Evolutionary conservation across 2,888 invertebrate genomes (phyloP), one percentile per base, ranked within the genome.

Genomic region (Liodrosophila aerea): DNA sequence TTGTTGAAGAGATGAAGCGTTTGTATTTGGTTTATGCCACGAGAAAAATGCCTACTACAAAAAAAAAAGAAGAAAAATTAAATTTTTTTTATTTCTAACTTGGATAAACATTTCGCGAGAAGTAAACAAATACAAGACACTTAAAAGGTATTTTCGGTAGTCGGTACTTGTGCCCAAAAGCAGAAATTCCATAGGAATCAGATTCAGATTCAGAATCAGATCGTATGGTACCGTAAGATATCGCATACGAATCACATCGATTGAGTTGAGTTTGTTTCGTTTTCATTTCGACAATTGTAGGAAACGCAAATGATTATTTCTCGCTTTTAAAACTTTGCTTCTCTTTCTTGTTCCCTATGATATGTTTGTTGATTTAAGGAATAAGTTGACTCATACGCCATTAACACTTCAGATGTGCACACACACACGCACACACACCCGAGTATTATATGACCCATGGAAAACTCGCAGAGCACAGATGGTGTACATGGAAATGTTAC

Each of bases 51-150:
- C 66, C 67, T 78, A 66, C 77, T 82, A 82, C 64, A 77, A 15
- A 47, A 18, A 12, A 22, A 22, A 22, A 22, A 22, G 22, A 22
- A 22, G 5, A 22, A 22, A 22, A 22, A 22, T 22, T 4, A 22
- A 22, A 4, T 22, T 54, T 73, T 78, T 76, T 77, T 77, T 82
- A 73, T 78, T 64, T 78, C 76, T 59, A 76, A 76, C 67, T 82
- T 73, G 70, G 78, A 63, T 78, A 78, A 78, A 78, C 82, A 78
- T 78, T 78, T 73, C 75, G 73, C 73, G 60, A 66, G 78, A 78
- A 82, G 82, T 78, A 78, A 78, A 78, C 78, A 78, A 78, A 78
- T 78, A 75, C 70, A 78, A 75, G 73, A 70, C 82, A 78, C 78
- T 78, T 78, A 82, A 78, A 74, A 78, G 82, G 78, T 76, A 78